These are phyloP conservation scores for Carterocephalus palaemon DNA, from an alignment of 2,888 invertebrate genomes.

Conservation along the genomic window DNA sequence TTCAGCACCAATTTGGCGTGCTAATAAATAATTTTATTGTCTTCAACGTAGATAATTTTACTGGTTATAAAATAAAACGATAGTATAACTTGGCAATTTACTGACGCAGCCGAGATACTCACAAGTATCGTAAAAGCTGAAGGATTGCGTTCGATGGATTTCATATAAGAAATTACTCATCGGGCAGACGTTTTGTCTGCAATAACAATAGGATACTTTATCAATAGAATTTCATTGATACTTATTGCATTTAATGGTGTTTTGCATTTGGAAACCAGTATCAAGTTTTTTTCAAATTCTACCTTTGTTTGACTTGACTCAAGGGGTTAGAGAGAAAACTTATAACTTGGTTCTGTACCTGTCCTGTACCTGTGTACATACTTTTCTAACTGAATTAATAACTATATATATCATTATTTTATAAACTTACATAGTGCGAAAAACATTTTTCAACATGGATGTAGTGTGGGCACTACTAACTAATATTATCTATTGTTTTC, in stretches of 20 bases:
- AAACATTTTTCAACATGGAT: no score
- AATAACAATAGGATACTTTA: conserved; percentile 9
- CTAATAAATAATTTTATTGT: conserved; percentile 24
- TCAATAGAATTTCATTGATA: conserved; percentile 13
- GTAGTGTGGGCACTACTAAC: no score
- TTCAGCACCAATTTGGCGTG: conserved; percentile 16
- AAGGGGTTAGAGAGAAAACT: no score
- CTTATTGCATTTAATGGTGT: no score
- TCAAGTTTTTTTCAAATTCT: no score
- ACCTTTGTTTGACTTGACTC: no score
- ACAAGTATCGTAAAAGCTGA: conserved; percentile 20
- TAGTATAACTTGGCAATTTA: conserved; percentile 18
- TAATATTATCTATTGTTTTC: no score
- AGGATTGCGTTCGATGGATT: conserved; percentile 19
- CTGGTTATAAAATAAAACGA: conserved; percentile 22
- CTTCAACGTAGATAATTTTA: conserved; percentile 22
- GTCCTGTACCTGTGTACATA: no score
- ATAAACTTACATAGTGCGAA: no score
- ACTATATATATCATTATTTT: no score
- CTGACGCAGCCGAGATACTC: conserved; percentile 19
- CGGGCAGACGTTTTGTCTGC: conserved; percentile 9
- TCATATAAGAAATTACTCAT: conserved; percentile 24
- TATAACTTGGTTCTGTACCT: no score
- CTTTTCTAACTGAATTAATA: no score
- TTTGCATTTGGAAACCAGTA: conserved; percentile 1